Evolutionary conservation across 2,888 invertebrate genomes (phyloP), one percentile per base, ranked within the genome.

Genomic region (Luffia ferchaultella): DNA sequence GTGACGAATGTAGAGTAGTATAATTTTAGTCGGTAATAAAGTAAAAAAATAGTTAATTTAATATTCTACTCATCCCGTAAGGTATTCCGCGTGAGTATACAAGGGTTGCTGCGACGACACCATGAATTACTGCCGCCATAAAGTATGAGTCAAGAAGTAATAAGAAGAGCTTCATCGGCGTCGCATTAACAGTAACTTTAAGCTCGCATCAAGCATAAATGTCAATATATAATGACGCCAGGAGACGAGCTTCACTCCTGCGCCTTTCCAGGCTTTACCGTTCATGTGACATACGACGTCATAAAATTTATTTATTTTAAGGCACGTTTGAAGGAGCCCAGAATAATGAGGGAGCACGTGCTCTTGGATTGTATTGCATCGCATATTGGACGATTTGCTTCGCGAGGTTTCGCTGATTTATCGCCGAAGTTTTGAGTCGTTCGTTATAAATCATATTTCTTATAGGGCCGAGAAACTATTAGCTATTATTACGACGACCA

Each of bases 291-390:
- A 77, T 76, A 82, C 77, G 76, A 78, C 62, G 75, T 61, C 66
- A 74, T 83, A 82, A 83, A 83, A 78, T 65, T 67, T 76, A 79
- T 70, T 73, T 77, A 77, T 79, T 77, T 78, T 70, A 77, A 70
- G 62, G 69, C 69, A 67, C 63, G 61, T 53, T 59, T 41, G 60
- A 55, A 64, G 75, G 72, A 68, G 67, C 72, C 66, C 62, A 62
- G 63, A 68, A 74, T 80, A 82, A 82, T 78, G 77, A 80, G 72
- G 70, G 63, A 75, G 70, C 76, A 77, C 77, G 76, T 76, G 80
- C 75, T 73, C 64, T 66, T 62, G 58, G 57, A 58, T 61, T 64
- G 73, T 69, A 73, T 75, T 73, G 76, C 67, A 64, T 61, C 59
- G 58, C 56, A 62, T 59, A 65, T 67, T 68, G 70, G 63, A 63